Evolutionary conservation across 2,888 invertebrate genomes (phyloP), one percentile per base, ranked within the genome.

Genomic region (Tiliacea aurago): DNA sequence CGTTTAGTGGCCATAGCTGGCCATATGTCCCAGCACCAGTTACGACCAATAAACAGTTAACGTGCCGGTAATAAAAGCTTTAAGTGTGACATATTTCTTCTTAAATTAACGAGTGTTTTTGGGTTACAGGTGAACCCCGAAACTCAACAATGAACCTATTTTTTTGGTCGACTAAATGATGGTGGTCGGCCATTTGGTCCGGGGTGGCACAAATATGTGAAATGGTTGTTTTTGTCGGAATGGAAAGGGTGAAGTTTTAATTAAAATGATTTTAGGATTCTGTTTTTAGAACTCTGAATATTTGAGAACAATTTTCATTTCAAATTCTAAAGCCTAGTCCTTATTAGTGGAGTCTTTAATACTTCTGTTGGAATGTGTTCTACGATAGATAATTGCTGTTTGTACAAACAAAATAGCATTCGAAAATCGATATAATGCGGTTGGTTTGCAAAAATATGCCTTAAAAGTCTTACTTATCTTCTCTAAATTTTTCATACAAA

Each of bases 61-160:
- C 76, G 66, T 65, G 37, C 41, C 62, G 63, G 41, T 74, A 70
- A 81, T 86, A 81, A 84, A 65, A 63, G 51, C 37, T 72, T 49
- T 20, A 41, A 47, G 37, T 43, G 58, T 73, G 67, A 74, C 66
- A 78, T 70, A 70, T 82, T 65, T 80, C 65, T 81, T 73, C 69
- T 63, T 61, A 71, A 64, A 75, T 72, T 69, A 76, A 79, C 71
- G 79, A 78, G 23, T 11, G 53, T 33, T 79, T 73, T 84, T 70
- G 43, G 78, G 78, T 81, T 86, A 76, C 72, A 83, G 84, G 84
- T 85, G 53, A 65, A 81, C 43, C 64, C 37, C 23, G 13, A 73
- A 73, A 61, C 49, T 56, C 15, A 55, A 84, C 82, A 77, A 71
- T 82, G 56, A 64, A 82, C 71, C 56, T 28, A 47, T 56, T 81